Conservation (phyloP, 2,113 vertebrate genomes). For the Calonectris borealis region DNA sequence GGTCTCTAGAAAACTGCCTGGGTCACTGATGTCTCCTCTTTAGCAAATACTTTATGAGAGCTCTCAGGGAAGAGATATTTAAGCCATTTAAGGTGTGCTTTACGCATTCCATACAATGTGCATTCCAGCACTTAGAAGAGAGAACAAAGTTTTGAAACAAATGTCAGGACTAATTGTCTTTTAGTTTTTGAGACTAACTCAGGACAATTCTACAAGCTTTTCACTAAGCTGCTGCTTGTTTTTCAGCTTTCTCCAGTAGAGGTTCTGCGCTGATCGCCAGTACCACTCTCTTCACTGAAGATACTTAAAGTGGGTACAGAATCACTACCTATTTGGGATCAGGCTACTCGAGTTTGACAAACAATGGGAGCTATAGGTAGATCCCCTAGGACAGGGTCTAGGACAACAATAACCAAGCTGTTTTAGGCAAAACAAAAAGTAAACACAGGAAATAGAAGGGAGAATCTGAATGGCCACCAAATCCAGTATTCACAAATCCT, state of each 20-base stretch:
- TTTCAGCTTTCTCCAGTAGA: background rate
- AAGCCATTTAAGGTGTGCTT: background rate
- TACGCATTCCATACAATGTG: background rate
- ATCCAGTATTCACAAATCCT: background rate
- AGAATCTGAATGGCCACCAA: background rate
- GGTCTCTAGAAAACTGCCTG: background rate
- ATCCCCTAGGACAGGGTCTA: background rate
- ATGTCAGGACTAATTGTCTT: background rate
- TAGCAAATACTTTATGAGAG: background rate
- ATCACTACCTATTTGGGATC: background rate
- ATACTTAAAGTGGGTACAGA: background rate
- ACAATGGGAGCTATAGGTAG: background rate
- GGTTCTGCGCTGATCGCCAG: background rate
- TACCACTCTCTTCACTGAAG: background rate
- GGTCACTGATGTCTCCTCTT: background rate
- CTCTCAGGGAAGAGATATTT: background rate
- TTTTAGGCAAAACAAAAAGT: background rate
- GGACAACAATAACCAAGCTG: background rate
- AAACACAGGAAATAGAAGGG: background rate
- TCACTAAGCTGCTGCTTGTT: background rate
- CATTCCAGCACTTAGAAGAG: background rate
- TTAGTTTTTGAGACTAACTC: background rate
- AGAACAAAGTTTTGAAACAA: background rate
- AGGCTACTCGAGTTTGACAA: background rate
- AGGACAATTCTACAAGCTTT: background rate